These are phyloP conservation scores for Antheraea pernyi DNA, from an alignment of 1,140 invertebrate species.

Conservation along the genomic window DNA sequence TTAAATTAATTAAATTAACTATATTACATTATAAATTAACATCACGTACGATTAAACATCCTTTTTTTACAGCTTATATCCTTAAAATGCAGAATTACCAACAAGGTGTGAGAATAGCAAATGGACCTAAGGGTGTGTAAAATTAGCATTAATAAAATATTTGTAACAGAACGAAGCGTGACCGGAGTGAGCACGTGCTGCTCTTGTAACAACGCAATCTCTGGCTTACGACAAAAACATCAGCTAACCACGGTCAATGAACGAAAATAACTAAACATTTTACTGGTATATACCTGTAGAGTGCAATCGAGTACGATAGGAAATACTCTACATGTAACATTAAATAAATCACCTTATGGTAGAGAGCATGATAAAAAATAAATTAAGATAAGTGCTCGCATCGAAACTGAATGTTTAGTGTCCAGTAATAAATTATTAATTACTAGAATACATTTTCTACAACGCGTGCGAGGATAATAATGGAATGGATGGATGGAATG, in stretches of 20 bases:
- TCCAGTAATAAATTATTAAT: background rate
- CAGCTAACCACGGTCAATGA: conserved; percentile 50
- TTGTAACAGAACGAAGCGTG: conserved; percentile 33
- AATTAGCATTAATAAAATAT: conserved; percentile 16
- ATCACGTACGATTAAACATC: too few species aligned
- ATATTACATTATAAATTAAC: too few species aligned
- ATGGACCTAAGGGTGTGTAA: background rate
- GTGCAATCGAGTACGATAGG: conserved; percentile 20
- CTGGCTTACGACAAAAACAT: conserved; percentile 43
- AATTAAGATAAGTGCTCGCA: conserved; percentile 3
- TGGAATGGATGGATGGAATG: background rate
- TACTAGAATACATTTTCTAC: background rate
- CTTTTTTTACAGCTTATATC: too few species aligned
- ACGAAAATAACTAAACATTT: conserved; percentile 45
- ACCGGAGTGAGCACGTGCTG: conserved; percentile 34
- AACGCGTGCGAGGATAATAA: background rate
- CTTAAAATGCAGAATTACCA: background rate
- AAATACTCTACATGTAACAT: conserved; percentile 27
- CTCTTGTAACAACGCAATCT: conserved; percentile 27
- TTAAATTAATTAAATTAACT: too few species aligned
- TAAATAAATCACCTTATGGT: conserved; percentile 30
- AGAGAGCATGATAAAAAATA: conserved; percentile 10
- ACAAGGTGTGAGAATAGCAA: background rate
- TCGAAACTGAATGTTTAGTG: background rate
- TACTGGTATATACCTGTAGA: conserved; percentile 7